Evolutionary conservation across 1,140 invertebrate species (phyloP), one percentile per base, ranked within the genome.

Genomic region (Euborellia annulipes): DNA sequence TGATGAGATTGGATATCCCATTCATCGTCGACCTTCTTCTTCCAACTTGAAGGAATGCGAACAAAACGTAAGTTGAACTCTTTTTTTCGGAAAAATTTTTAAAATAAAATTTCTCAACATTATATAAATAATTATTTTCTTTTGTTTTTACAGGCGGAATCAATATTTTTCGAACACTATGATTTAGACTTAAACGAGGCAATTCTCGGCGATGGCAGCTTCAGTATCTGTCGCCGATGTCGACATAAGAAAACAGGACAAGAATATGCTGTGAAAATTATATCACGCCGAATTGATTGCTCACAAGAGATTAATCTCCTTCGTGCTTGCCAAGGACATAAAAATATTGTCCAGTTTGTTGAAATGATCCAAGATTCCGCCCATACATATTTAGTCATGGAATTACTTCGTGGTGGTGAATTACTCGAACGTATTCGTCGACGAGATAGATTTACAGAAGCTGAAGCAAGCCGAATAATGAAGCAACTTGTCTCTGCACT

Each of bases 231-330:
- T 58, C 74, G 85, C 39, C 76, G 76, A 55, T 95, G 90, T 58
- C 66, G 76, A n/a, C 73, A 88, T 50, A 72, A 75, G 41, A 54
- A 61, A 20, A 85, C 82, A 0, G 72, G 76, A 9, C 72, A 76
- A 50, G 73, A 79, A 43, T 93, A 75, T 63, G 90, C 90, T 9
- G 90, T 94, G 1, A 95, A 95, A 70, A 93, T 95, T 49, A 72
- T 94, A 7, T 83, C 76, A 52, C 69, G 80, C n/a, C 70, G 76
- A 22, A 71, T 83, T 39, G 82, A 90, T 54, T 78, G 79, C 21
- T 71, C 68, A 2, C 70, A 78, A 38, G 90, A 95, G 62, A 75
- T 89, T 1, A 74, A 75, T 51, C 59, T 93, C 32, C 65, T 93
- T 43, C 75, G 77, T 52, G 69, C 69, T 43, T 94, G 86, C 61